phyloP scores from a whole-genome alignment of 2,797 vertebrate species.

The Clarias platycephalus region DNA sequence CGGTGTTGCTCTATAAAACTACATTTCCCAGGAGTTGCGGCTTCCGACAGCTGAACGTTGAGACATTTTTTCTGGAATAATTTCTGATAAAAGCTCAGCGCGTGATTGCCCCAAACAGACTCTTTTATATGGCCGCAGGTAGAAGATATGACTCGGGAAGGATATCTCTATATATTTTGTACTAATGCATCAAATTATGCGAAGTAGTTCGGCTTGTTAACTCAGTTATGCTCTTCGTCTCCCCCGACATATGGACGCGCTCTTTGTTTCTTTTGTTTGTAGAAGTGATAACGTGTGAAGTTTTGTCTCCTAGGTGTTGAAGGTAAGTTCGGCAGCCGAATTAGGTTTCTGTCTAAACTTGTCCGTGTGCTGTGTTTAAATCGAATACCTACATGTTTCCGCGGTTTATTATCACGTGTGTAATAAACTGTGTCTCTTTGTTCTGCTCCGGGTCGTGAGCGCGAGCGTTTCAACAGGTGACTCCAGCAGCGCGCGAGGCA shows the following conservation, averaged over 20 bases:
- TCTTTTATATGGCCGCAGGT: constrained; percentile 64
- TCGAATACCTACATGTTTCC: not conserved
- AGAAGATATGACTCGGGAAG: not conserved
- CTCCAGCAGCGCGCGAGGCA: not conserved
- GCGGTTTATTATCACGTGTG: not conserved
- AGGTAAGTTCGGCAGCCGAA: constrained; percentile 15
- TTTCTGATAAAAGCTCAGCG: constrained; percentile 65
- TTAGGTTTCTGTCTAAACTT: not conserved
- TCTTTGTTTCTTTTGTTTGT: constrained; percentile 28
- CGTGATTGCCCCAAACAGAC: constrained; percentile 67
- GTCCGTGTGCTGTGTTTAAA: not conserved
- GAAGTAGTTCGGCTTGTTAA: not conserved
- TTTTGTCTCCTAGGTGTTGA: constrained; percentile 4
- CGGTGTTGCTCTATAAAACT: constrained; percentile 22
- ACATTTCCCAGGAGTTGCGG: constrained; percentile 63
- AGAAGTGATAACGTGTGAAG: not conserved
- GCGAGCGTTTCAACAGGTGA: constrained; percentile 20
- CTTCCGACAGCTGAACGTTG: constrained; percentile 50
- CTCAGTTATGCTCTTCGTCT: not conserved
- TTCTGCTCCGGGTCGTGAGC: not conserved
- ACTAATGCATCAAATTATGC: not conserved
- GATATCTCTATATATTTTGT: not conserved
- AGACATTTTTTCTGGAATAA: constrained; percentile 28
- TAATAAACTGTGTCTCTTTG: not conserved
- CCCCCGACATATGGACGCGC: not conserved